These are phyloP conservation scores for Polyploca ridens DNA, from an alignment of 2,888 invertebrate species.

Conservation along the genomic window DNA sequence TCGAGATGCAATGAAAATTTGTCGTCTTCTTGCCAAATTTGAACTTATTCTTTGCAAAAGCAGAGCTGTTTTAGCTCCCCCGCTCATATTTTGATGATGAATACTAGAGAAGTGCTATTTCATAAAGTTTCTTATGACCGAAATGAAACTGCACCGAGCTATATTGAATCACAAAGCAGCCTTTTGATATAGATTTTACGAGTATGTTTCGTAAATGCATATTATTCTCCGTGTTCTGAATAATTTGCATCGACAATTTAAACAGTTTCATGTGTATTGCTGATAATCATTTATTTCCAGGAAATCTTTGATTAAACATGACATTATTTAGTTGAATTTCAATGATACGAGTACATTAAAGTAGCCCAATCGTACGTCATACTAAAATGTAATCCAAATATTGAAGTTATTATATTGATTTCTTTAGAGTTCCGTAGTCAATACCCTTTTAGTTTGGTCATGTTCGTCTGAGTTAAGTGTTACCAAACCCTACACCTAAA, in stretches of 20 bases:
- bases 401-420: too few species aligned
- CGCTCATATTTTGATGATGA: conserved; percentile 52
- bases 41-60: conserved; percentile 63
- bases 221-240: conserved; percentile 7
- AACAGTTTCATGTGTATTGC: not conserved
- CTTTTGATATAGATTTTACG: conserved; percentile 21
- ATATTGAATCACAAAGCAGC: conserved; percentile 40
- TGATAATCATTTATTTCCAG: not conserved
- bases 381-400: too few species aligned
- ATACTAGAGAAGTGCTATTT: conserved; percentile 44
- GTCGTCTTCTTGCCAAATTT: conserved; percentile 73
- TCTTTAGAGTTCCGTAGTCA: too few species aligned
- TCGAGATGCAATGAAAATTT: conserved; percentile 71
- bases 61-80: conserved; percentile 49
- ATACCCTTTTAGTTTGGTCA: too few species aligned
- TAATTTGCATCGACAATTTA: not conserved
- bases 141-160: conserved; percentile 43
- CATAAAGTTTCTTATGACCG: conserved; percentile 43
- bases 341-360: too few species aligned
- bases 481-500: too few species aligned
- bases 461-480: too few species aligned
- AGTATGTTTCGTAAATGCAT: conserved; percentile 1
- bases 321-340: too few species aligned
- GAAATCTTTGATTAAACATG: too few species aligned
- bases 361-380: too few species aligned